Percentiles rank a stretch among this genome's conserved stretches.
phyloP scores from a whole-genome alignment of 2,888 invertebrate species.

The Pyrochroa serraticornis region DNA sequence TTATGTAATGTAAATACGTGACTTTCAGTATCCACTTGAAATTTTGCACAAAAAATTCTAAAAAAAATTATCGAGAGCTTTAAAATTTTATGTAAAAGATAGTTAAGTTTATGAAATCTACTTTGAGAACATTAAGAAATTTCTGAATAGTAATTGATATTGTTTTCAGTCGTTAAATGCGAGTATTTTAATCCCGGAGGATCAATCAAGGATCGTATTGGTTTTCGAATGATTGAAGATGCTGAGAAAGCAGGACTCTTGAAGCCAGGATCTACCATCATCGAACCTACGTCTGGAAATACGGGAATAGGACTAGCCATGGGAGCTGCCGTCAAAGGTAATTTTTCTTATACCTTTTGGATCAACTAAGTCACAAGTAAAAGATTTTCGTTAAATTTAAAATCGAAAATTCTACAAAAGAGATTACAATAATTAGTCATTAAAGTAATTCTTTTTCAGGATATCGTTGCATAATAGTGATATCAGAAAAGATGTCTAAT shows the following conservation, averaged over 20 bases:
- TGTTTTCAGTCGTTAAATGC: constrained; percentile 87
- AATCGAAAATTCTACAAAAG: too few species aligned
- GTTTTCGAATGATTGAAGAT: constrained; percentile 90
- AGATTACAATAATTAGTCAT: too few species aligned
- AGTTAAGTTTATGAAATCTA: not conserved
- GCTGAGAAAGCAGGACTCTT: constrained; percentile 87
- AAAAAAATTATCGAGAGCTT: too few species aligned
- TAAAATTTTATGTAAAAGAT: too few species aligned
- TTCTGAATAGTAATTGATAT: too few species aligned
- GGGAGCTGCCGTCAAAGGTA: constrained; percentile 85
- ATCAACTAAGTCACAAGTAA: not conserved
- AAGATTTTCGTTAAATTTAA: too few species aligned
- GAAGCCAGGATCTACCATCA: constrained; percentile 89
- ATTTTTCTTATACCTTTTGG: not conserved
- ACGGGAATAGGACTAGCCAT: constrained; percentile 94
- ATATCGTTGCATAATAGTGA: constrained; percentile 95
- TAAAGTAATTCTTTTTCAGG: too few species aligned
- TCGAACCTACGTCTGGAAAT: constrained; percentile 92
- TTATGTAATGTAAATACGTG: too few species aligned
- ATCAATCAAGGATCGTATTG: constrained; percentile 95
- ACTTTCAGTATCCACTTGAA: too few species aligned
- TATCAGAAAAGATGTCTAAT: constrained; percentile 99
- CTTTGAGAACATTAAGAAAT: too few species aligned
- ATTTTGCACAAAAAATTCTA: too few species aligned
- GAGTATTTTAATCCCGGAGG: constrained; percentile 98